Base-by-base conservation (phyloP, 2,113 vertebrate species). In the Crocuta crocuta region DNA sequence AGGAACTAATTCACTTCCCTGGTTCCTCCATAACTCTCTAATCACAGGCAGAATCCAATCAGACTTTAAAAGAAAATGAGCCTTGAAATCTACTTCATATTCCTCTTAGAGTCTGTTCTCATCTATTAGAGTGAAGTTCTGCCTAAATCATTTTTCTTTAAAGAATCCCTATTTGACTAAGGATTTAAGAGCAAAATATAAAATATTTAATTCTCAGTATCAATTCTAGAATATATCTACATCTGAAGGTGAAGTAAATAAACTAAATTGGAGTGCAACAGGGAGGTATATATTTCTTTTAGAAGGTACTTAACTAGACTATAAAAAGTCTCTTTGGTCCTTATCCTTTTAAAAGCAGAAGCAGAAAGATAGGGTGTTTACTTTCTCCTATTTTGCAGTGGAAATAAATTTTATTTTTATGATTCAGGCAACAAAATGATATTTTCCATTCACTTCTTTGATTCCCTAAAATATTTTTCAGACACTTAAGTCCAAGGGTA, bases 381-480 rank as follows among this genome's bases (percentile, higher is more conserved):
- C 24, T 97, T 92, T 89, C 48, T 96, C 89, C 10, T 78, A 39
- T 66, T 96, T 96, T 96, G 16, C 33, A 91, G 16, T 39, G 0
- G 76, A 94, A 94, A 97, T 91, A 91, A 70, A 82, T 78, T 96
- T 94, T 89, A 73, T 58, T 73, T 89, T 96, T 92, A 95, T 82
- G 76, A 93, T 82, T 85, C 12, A 58, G 81, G 10, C 10, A 70
- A 48, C 15, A 80, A n/a, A 78, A 91, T 90, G 10, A 28, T 85
- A 71, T 10, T 58, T 68, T 91, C 83, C 31, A 96, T 87, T 98
- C 86, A 53, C 55, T 76, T 78, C 39, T 92, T 91, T 96, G 82
- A 96, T 97, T 89, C 79, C 87, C 95, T 97, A 91, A 63, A 91
- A 43, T 87, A 87, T 91, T 90, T 98, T 97, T 66, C 2, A 95